Evolutionary conservation across 1,140 invertebrate species (phyloP), one percentile per base, ranked within the genome.

Genomic region (Pseudomyrmex sp.): DNA sequence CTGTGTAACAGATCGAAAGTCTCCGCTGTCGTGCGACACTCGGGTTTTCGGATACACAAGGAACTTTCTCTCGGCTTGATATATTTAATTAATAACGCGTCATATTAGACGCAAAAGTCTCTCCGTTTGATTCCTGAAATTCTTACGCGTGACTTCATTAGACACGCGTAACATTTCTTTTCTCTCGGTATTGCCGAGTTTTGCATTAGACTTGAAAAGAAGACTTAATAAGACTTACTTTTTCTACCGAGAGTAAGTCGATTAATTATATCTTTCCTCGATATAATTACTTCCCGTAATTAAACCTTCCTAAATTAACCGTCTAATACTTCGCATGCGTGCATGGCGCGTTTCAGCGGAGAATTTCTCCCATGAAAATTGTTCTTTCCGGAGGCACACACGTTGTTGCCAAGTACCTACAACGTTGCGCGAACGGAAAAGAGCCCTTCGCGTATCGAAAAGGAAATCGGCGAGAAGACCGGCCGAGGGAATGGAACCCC

Each of bases 401-500:
- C 35, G 35, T 35, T 35, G 35, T 35, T 35, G 54, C 63, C 15
- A 48, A 18, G 58, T 10, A 20, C 20, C 20, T 23, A 23, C 18
- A n/a, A 18, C 18, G 26, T 65, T 50, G 54, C 10, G 54, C 44
- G 15, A 35, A 26, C 56, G 76, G 72, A 59, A 70, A 59, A 70
- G 72, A 80, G 54, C 65, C 66, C 35, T 58, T 46, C 61, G 35
- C 35, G 73, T 66, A 80, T 80, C 76, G 76, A 80, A 70, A 80
- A 80, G 66, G 76, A 80, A 80, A 80, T 80, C 66, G 66, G 66
- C 76, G 46, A 48, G 35, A 56, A 76, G 66, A 88, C 68, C 56
- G 59, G 62, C 56, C 9, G 58, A 69, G 70, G 87, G 48, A 72
- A 72, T 65, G 46, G 66, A 75, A 87, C 82, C 85, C 84, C 79